Evolutionary conservation across 1,140 invertebrate species (phyloP).

Genomic region (Elysia chlorotica): DNA sequence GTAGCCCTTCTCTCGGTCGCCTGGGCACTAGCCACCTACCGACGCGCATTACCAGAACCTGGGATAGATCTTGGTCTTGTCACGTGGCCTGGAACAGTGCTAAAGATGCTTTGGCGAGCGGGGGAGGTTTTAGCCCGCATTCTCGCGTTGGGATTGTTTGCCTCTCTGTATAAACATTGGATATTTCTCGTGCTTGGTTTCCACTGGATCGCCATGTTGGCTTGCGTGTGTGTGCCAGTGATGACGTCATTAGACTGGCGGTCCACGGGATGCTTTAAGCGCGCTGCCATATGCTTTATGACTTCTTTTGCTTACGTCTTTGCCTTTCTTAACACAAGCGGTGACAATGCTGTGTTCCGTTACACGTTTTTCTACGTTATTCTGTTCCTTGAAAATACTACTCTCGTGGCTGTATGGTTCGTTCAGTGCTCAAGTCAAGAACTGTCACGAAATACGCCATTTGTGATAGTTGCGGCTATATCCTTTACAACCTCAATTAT

Average conservation of each 20-base stretch:
- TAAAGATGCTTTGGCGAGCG: constrained; percentile 74
- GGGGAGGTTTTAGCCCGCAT: constrained; percentile 85
- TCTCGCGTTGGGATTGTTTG: constrained; percentile 82
- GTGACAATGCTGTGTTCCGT: constrained; percentile 78
- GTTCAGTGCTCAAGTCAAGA: constrained; percentile 44
- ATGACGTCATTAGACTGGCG: not conserved
- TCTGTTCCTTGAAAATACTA: constrained; percentile 86
- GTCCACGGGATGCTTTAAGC: not conserved
- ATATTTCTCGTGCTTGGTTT: constrained; percentile 79
- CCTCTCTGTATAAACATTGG: constrained; percentile 82
- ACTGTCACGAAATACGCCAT: constrained; percentile 33
- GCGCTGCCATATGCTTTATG: constrained; percentile 69
- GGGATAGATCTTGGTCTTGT: constrained; percentile 79
- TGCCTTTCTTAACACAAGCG: constrained; percentile 87
- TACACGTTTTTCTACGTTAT: constrained; percentile 89
- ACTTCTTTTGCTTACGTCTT: constrained; percentile 87
- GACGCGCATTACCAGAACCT: constrained; percentile 72
- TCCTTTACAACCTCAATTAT: constrained; percentile 79
- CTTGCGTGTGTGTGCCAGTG: constrained; percentile 75
- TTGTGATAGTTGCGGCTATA: constrained; percentile 68
- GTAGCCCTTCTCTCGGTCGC: constrained; percentile 82
- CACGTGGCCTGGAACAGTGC: constrained; percentile 88
- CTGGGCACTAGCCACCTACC: constrained; percentile 89
- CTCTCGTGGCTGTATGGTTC: constrained; percentile 64
- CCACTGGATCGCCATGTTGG: constrained; percentile 83